These are phyloP conservation scores for Zaprionus bogoriensis DNA, from an alignment of 2,888 invertebrate genomes.

Conservation along the genomic window DNA sequence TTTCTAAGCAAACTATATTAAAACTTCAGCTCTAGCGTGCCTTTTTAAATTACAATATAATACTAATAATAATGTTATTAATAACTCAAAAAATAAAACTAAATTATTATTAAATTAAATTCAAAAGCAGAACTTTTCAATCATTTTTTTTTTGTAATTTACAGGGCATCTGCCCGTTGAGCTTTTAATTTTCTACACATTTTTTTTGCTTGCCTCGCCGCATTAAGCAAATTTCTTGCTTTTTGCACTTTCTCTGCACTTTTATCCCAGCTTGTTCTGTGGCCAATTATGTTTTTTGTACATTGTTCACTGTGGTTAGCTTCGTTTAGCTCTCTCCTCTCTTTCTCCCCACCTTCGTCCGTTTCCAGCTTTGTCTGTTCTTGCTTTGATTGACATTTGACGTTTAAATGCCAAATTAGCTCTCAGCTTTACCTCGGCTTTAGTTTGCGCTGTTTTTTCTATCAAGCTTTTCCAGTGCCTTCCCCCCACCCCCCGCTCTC, in stretches of 20 bases:
- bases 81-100: too few species aligned
- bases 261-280: slow-evolving; percentile 53
- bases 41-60: too few species aligned
- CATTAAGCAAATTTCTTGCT: slow-evolving; percentile 58
- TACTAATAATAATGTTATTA: too few species aligned
- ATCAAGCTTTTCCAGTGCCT: background rate
- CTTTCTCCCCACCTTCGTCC: background rate
- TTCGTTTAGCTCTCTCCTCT: slow-evolving; percentile 4
- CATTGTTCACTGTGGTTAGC: slow-evolving; percentile 22
- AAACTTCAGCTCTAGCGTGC: too few species aligned
- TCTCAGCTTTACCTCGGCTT: slow-evolving; percentile 42
- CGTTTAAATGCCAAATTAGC: slow-evolving; percentile 78
- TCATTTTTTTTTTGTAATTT: background rate
- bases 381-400: slow-evolving; percentile 75
- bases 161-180: slow-evolving; percentile 14
- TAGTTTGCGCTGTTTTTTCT: slow-evolving; percentile 3
- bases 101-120: too few species aligned
- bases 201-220: slow-evolving; percentile 24
- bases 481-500: background rate
- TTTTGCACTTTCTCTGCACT: slow-evolving; percentile 36
- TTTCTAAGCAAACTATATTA: too few species aligned
- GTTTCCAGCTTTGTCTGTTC: slow-evolving; percentile 5
- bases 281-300: slow-evolving; percentile 58
- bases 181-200: background rate
- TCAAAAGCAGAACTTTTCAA: background rate